Base-by-base conservation (phyloP, 2,797 vertebrate species). In the Pteropus rufus region DNA sequence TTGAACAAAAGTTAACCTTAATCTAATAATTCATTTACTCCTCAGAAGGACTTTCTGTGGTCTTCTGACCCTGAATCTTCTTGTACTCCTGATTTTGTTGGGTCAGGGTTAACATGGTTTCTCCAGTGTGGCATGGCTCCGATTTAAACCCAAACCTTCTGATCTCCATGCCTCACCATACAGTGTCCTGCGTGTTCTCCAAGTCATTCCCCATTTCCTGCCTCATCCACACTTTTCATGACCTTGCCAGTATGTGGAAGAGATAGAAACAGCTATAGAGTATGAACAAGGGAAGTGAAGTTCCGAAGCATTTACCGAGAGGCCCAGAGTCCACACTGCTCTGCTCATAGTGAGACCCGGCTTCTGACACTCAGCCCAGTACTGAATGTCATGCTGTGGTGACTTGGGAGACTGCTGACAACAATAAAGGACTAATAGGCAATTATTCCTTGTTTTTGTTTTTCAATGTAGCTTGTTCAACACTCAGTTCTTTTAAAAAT, bases 111-210 rank as follows among this genome's bases (percentile, higher is more conserved):
- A 19, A 24, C 2, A 1, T 60, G 12, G 7, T 69, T 82, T 93
- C 39, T 91, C 15, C 56, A 52, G 19, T 3, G 12, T 16, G 23
- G 9, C 3, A 44, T 4, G 7, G 10, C 23, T 95, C 12, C 34
- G 10, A 80, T 60, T 93, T 56, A 31, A 87, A 60, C 12, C 6
- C 29, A 76, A 46, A 29, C 2, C 8, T 5, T 58, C 10, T n/a
- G 9, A 6, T 12, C 5, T 76, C 36, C 76, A 16, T 19, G 9
- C 19, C 12, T 69, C 4, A 75, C 9, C 23, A 29, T 5, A 9
- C 1, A 21, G 4, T 19, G 10, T 58, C 23, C 39, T 29, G 6
- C 3, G 2, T 6, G 34, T 52, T 56, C 6, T 12, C 1, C 11
- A 21, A 36, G 24, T 41, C 36, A n/a, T 72, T 65, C 15, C 8